Evolutionary conservation across 2,888 invertebrate species (phyloP), one percentile per base, ranked within the genome.

Genomic region (Drymonia ruficornis): DNA sequence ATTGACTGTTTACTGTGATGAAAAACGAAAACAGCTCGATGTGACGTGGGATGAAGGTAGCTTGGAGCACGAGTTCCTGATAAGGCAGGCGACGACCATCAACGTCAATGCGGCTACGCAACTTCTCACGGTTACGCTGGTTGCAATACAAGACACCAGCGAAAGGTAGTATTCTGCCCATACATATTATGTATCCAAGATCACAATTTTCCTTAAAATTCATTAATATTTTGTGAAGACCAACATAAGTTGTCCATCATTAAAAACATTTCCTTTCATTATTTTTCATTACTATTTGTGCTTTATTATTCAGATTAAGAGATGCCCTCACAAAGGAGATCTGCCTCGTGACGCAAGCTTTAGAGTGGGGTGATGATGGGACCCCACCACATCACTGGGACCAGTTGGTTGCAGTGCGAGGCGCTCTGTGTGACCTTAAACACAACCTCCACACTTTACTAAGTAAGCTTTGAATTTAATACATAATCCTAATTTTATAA

Each of bases 101-200:
- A 93, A 90, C 55, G 91, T 93, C 3, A 93, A 93, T 67, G 91
- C 93, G n/a, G 91, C 93, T 13, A 93, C 91, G 18, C 93, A 94
- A 66, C 82, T 94, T 4, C 78, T 94, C 7, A 93, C 93, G 6
- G 92, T 93, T 15, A 93, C 93, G 18, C 68, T 93, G 57, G 87
- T 93, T n/a, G 94, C 94, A 50, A 89, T 93, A 64, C 88, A 93
- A 69, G 93, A 94, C 61, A 91, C 92, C 18, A 92, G 91, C 67
- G 88, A 93, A 76, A 88, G 90, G 89, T 93, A 78, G 59, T 65
- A 13, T n/a, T 9, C 31, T 53, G n/a, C 13, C 23, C n/a, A 1
- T 29, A 13, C 7, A 23, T 23, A n/a, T n/a, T n/a, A n/a, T n/a
- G n/a, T n/a, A n/a, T n/a, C n/a, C n/a, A n/a, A n/a, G n/a, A n/a